Percentiles rank a stretch among this genome's conserved stretches.
Conservation (phyloP, 23 tunicate genomes). For the Halocynthia roretzi region DNA sequence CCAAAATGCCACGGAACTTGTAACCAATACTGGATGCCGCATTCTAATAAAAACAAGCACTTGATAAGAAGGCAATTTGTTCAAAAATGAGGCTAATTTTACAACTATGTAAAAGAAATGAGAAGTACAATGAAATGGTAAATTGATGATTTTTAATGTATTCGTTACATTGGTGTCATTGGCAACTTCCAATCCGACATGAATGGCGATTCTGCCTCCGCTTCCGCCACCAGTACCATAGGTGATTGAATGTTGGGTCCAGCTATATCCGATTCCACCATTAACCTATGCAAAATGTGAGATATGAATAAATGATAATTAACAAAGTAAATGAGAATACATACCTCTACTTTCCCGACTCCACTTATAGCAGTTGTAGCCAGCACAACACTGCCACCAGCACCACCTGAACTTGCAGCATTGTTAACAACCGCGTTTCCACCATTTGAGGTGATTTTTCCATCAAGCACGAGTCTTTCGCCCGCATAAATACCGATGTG, state of each 20-base stretch:
- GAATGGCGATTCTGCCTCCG: conserved; percentile 20
- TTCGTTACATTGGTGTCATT: too few relatives aligned
- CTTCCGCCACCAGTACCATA: conserved; percentile 28
- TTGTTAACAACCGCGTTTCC: conserved; percentile 7
- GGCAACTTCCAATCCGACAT: neutral
- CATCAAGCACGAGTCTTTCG: conserved; percentile 5
- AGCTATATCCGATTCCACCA: conserved; percentile 19
- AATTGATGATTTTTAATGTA: too few relatives aligned
- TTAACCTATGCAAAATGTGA: neutral
- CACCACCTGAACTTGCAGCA: conserved; percentile 11
- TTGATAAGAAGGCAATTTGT: too few relatives aligned
- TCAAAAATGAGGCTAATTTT: too few relatives aligned
- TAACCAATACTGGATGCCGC: neutral
- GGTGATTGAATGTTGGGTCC: neutral
- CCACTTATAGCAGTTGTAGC: conserved; percentile 17
- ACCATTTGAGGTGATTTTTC: conserved; percentile 2
- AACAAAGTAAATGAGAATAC: neutral
- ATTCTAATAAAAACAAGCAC: too few relatives aligned
- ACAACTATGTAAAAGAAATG: too few relatives aligned
- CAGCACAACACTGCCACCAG: conserved; percentile 22
- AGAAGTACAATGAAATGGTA: too few relatives aligned
- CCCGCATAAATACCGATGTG: conserved; percentile 12
- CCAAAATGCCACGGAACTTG: conserved; percentile 12
- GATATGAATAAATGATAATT: too few relatives aligned
- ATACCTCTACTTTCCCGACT: conserved; percentile 12